These are phyloP conservation scores for Bombus superbus DNA, from an alignment of 1,140 invertebrate species.

Conservation along the genomic window DNA sequence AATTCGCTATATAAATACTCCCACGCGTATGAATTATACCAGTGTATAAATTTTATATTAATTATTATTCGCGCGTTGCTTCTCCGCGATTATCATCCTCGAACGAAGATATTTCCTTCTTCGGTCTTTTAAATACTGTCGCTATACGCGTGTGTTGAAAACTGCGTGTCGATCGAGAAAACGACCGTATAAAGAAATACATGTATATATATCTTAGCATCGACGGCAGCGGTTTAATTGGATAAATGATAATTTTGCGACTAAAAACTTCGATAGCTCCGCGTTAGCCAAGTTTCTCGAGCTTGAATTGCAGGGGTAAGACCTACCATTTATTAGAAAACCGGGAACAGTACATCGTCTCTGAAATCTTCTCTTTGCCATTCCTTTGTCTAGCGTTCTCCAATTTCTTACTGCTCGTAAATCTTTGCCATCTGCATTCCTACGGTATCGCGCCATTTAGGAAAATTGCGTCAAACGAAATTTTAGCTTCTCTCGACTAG, in stretches of 20 bases:
- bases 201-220: too few species aligned
- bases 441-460: background rate
- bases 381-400: conserved; percentile 3
- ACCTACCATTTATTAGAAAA: background rate
- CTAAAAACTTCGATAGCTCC: background rate
- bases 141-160: too few species aligned
- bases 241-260: background rate
- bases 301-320: background rate
- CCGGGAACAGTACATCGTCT: background rate
- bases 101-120: background rate
- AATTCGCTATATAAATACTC: background rate
- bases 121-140: background rate
- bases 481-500: background rate
- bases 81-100: too few species aligned
- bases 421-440: background rate
- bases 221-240: background rate
- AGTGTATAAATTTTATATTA: background rate
- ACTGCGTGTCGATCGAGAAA: too few species aligned
- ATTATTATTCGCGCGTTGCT: too few species aligned
- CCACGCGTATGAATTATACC: too few species aligned
- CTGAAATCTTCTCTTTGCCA: background rate
- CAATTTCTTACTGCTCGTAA: background rate
- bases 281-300: background rate
- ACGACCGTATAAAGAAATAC: too few species aligned
- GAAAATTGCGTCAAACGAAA: background rate